These are phyloP conservation scores for Hydroisotoma schaefferi DNA, from an alignment of 2,888 invertebrate genomes.

Conservation along the genomic window DNA sequence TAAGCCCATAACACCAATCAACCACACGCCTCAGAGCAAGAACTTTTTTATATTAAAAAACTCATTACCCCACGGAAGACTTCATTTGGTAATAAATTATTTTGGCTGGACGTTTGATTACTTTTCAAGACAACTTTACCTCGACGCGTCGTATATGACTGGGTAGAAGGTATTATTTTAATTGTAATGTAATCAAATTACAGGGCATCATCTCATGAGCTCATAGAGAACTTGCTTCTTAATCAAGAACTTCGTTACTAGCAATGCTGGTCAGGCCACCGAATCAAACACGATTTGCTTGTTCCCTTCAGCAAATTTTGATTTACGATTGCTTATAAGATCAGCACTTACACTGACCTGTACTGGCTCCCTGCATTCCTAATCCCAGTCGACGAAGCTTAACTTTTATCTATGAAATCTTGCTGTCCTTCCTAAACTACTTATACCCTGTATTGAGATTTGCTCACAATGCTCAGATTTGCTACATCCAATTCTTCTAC, in stretches of 20 bases:
- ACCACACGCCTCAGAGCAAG: constrained; percentile 28
- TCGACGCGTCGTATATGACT: constrained; percentile 6
- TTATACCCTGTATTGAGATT: too few species aligned
- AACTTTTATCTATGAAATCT: too few species aligned
- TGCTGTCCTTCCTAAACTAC: too few species aligned
- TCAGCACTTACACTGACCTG: too few species aligned
- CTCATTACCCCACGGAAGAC: constrained; percentile 15
- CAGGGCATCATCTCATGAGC: constrained; percentile 2
- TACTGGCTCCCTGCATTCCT: too few species aligned
- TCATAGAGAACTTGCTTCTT: constrained; percentile 3
- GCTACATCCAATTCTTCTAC: too few species aligned
- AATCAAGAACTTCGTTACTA: constrained; percentile 5
- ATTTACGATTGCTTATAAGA: too few species aligned
- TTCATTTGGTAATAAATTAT: constrained; percentile 19
- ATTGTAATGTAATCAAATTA: constrained; percentile 21
- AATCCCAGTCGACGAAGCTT: too few species aligned
- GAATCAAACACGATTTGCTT: background rate
- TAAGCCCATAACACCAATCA: constrained; percentile 28
- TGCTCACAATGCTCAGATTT: too few species aligned
- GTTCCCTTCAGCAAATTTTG: constrained; percentile 4
- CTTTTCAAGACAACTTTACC: constrained; percentile 10
- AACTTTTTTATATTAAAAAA: background rate
- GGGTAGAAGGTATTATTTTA: constrained; percentile 7
- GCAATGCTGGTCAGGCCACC: background rate
- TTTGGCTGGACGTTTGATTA: constrained; percentile 19